These are phyloP conservation scores for Pogonomyrmex californicus DNA, from an alignment of 1,140 invertebrate genomes.

Conservation along the genomic window DNA sequence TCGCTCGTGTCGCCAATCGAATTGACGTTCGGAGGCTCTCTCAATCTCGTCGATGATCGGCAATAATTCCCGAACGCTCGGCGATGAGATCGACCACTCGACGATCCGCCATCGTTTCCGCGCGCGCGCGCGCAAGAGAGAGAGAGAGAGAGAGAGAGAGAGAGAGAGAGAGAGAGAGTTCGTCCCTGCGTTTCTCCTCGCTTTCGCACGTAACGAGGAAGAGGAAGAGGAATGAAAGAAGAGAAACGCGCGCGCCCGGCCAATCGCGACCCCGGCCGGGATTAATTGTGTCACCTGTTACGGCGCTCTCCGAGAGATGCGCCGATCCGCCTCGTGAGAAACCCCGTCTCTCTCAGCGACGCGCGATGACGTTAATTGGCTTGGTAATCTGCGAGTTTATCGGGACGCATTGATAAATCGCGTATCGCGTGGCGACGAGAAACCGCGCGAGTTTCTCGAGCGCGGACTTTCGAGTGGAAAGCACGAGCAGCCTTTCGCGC, in stretches of 20 bases:
- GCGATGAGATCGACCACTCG: not conserved
- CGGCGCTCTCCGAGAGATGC: not conserved
- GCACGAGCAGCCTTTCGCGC: not conserved
- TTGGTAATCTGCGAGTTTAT: constrained; percentile 4
- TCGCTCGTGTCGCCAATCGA: not conserved
- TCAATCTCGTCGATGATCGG: not conserved
- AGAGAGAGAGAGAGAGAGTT: not conserved
- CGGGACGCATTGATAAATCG: constrained; percentile 20
- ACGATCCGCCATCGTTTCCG: constrained; percentile 10
- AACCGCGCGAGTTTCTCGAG: not conserved
- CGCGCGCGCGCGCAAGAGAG: too few species aligned
- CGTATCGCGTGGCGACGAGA: not conserved
- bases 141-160: too few species aligned
- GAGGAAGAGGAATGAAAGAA: not conserved
- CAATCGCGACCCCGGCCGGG: not conserved
- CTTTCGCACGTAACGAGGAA: not conserved
- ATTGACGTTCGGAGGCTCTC: too few species aligned
- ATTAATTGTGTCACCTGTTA: constrained; percentile 35
- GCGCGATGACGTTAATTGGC: not conserved
- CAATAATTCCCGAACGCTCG: not conserved
- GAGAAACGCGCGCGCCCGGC: not conserved
- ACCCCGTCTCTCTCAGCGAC: not conserved
- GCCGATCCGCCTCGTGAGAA: not conserved
- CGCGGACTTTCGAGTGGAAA: constrained; percentile 12
- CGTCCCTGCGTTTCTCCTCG: not conserved